Percentiles rank a stretch among this genome's conserved stretches.
These are phyloP conservation scores for Ptychobarbus kaznakovi DNA, from an alignment of 2,797 vertebrate species.

Conservation along the genomic window DNA sequence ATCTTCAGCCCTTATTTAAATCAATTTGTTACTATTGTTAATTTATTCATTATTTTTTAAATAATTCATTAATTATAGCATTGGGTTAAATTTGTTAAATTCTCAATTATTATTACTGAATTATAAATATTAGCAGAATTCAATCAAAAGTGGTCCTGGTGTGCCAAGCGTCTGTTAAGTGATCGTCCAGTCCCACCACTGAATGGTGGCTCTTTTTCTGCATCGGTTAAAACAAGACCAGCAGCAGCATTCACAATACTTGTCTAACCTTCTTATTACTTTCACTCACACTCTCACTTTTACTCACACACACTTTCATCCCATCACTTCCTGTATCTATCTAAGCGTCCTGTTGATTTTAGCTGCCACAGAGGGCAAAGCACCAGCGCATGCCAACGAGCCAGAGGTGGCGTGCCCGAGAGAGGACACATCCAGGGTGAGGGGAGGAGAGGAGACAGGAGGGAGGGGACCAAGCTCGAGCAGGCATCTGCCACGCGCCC, in stretches of 20 bases:
- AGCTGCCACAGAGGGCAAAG: constrained; percentile 65
- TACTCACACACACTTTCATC: constrained; percentile 26
- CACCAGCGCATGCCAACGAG: constrained; percentile 77
- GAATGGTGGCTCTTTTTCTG: constrained; percentile 19
- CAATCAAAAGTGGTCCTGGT: constrained; percentile 10
- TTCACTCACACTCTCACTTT: constrained; percentile 20
- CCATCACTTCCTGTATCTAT: constrained; percentile 53
- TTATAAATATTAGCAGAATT: constrained; percentile 21
- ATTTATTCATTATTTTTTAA: not conserved
- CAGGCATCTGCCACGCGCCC: constrained; percentile 71
- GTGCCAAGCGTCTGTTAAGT: constrained; percentile 56
- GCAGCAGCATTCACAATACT: constrained; percentile 33
- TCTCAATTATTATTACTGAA: constrained; percentile 7
- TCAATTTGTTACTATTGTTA: constrained; percentile 6
- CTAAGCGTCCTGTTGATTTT: constrained; percentile 53
- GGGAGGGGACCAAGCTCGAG: constrained; percentile 64
- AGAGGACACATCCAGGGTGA: constrained; percentile 53
- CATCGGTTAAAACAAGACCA: constrained; percentile 40
- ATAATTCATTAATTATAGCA: not conserved
- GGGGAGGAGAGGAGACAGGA: constrained; percentile 35
- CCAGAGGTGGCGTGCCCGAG: constrained; percentile 47
- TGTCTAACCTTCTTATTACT: constrained; percentile 35
- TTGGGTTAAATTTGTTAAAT: constrained; percentile 3
- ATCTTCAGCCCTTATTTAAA: constrained; percentile 7
- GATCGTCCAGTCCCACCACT: constrained; percentile 55